Evolutionary conservation across 2,888 invertebrate genomes (phyloP).

Genomic region (Hydrotaea diabolus): DNA sequence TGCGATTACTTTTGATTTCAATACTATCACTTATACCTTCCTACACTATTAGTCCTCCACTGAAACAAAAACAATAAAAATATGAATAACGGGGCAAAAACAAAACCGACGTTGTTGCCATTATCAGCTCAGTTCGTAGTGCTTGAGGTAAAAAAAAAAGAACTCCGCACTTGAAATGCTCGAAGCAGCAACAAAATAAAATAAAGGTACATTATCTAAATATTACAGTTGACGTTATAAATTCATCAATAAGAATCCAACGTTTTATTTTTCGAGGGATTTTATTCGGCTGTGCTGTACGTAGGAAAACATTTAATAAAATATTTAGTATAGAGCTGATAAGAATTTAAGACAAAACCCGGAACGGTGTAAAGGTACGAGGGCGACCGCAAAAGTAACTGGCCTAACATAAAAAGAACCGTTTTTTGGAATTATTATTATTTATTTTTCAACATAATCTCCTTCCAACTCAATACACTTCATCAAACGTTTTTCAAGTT

Average conservation of each 20-base stretch:
- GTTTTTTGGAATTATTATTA: too few relatives aligned
- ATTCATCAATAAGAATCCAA: constrained; percentile 67
- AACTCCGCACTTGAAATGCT: constrained; percentile 47
- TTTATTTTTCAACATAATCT: too few relatives aligned
- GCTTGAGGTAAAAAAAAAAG: constrained; percentile 48
- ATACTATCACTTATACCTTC: not conserved
- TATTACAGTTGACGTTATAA: constrained; percentile 65
- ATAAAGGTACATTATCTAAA: constrained; percentile 57
- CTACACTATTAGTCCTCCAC: not conserved
- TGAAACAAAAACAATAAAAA: constrained; percentile 39
- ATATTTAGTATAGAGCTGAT: constrained; percentile 51
- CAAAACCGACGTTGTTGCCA: not conserved
- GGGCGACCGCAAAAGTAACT: too few relatives aligned
- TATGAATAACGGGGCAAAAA: constrained; percentile 42
- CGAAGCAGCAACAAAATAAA: constrained; percentile 20
- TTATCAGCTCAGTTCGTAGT: constrained; percentile 48
- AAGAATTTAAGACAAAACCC: constrained; percentile 47
- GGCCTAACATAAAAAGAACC: too few relatives aligned
- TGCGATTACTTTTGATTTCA: constrained; percentile 44
- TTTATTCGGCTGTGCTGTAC: not conserved
- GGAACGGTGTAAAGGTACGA: not conserved
- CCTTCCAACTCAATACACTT: too few relatives aligned
- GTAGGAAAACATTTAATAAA: not conserved
- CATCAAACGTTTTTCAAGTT: too few relatives aligned
- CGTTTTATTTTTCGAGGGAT: constrained; percentile 43